Conservation (phyloP, 92 coral and sea anemone species). For the Umimayanthus kanabou region DNA sequence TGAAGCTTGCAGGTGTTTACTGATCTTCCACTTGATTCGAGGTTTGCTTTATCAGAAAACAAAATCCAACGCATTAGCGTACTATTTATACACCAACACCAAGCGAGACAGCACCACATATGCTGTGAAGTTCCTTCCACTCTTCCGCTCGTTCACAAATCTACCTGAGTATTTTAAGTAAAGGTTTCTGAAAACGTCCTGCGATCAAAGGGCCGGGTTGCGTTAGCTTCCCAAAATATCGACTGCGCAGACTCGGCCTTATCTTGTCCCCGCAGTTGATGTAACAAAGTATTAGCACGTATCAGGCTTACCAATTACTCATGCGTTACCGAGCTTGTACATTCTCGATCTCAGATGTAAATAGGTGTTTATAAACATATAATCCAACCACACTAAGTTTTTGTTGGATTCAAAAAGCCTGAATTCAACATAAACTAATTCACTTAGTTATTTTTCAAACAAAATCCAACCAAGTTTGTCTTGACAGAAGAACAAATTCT, state of each 20-base stretch:
- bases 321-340: neutral
- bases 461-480: neutral
- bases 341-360: neutral
- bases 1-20: neutral
- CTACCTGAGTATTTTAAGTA: neutral
- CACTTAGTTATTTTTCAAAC: neutral
- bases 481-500: neutral
- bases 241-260: no score
- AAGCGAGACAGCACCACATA: neutral
- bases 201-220: no score
- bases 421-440: neutral
- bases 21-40: neutral
- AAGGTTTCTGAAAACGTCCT: no score
- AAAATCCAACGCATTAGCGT: neutral
- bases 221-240: no score
- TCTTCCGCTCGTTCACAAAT: neutral
- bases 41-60: neutral
- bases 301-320: neutral
- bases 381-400: neutral
- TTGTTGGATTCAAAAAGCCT: neutral
- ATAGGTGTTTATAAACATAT: neutral
- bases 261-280: no score
- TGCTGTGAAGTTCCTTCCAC: neutral
- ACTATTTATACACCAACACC: neutral
- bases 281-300: neutral